These are phyloP conservation scores for Periophthalmodon schlosseri DNA, from an alignment of 2,113 vertebrate genomes.

Conservation along the genomic window DNA sequence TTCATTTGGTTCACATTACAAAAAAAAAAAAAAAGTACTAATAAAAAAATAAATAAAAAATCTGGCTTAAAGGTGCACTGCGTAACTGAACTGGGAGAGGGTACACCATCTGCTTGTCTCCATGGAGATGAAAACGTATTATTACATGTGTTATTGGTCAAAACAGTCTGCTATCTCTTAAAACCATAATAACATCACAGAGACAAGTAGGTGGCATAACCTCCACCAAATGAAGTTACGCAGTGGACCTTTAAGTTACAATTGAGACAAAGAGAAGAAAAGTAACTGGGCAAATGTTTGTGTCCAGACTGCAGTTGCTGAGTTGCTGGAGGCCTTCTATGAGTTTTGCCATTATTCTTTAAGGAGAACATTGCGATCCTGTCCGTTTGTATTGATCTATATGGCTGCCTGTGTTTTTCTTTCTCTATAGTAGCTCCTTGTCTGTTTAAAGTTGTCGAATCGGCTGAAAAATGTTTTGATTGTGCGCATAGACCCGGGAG, in stretches of 20 bases:
- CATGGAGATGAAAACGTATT: not conserved
- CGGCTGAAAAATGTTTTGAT: slow-evolving; percentile 12
- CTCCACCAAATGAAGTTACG: not conserved
- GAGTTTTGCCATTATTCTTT: slow-evolving; percentile 65
- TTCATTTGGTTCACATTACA: too few species aligned
- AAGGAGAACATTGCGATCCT: slow-evolving; percentile 69
- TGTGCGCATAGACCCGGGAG: not conserved
- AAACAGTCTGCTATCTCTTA: too few species aligned
- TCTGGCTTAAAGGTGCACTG: too few species aligned
- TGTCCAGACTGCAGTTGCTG: slow-evolving; percentile 37
- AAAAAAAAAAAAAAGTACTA: too few species aligned
- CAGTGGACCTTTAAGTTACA: not conserved
- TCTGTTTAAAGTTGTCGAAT: slow-evolving; percentile 23
- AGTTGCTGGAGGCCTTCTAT: slow-evolving; percentile 42
- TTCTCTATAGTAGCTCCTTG: not conserved
- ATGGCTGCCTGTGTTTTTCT: slow-evolving; percentile 38
- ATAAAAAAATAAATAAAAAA: too few species aligned
- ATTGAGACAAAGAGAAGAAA: not conserved
- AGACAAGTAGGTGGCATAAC: not conserved
- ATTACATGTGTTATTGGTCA: not conserved
- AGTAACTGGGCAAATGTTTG: not conserved
- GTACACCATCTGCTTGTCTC: not conserved
- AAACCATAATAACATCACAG: too few species aligned
- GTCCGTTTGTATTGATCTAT: slow-evolving; percentile 73
- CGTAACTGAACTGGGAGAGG: not conserved